phyloP scores from a whole-genome alignment of 2,113 vertebrate genomes.

The Dicentrarchus labrax region DNA sequence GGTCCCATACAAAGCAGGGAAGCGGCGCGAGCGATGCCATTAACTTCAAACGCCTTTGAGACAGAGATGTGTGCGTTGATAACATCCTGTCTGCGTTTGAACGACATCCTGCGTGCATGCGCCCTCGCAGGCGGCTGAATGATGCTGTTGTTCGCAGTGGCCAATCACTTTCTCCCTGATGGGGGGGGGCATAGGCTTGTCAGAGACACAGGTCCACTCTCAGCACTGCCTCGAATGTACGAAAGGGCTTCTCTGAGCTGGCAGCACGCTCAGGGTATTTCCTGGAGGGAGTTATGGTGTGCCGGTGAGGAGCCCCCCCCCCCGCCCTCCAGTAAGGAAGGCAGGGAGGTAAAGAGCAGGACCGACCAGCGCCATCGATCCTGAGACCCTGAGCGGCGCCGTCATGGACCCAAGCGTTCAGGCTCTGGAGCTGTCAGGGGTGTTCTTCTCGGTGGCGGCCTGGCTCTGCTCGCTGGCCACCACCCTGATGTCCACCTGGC shows the following conservation, averaged over 20 bases:
- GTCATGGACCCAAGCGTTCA: conserved; percentile 64
- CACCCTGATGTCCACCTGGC: conserved; percentile 80
- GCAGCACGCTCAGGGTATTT: conserved; percentile 17
- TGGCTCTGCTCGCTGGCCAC: conserved; percentile 79
- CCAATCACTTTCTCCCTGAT: conserved; percentile 35
- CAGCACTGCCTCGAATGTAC: not conserved
- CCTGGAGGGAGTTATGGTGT: conserved; percentile 10
- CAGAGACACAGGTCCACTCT: not conserved
- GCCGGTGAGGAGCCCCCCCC: not conserved
- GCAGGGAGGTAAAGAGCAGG: conserved; percentile 5
- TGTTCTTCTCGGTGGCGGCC: conserved; percentile 66
- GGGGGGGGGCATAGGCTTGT: not conserved
- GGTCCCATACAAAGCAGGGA: conserved; percentile 26
- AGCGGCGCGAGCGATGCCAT: not conserved
- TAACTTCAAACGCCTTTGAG: conserved; percentile 49
- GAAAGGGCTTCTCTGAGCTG: conserved; percentile 3
- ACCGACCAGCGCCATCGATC: not conserved
- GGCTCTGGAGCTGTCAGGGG: conserved; percentile 71
- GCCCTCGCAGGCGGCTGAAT: conserved; percentile 47
- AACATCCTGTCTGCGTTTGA: conserved; percentile 57
- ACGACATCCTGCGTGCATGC: conserved; percentile 47
- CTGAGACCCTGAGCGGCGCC: not conserved
- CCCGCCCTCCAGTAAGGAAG: not conserved
- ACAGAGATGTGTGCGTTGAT: conserved; percentile 19
- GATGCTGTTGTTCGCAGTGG: conserved; percentile 56